These are phyloP conservation scores for Paradoxurus hermaphroditus DNA, from an alignment of 2,113 vertebrate species.

Conservation along the genomic window DNA sequence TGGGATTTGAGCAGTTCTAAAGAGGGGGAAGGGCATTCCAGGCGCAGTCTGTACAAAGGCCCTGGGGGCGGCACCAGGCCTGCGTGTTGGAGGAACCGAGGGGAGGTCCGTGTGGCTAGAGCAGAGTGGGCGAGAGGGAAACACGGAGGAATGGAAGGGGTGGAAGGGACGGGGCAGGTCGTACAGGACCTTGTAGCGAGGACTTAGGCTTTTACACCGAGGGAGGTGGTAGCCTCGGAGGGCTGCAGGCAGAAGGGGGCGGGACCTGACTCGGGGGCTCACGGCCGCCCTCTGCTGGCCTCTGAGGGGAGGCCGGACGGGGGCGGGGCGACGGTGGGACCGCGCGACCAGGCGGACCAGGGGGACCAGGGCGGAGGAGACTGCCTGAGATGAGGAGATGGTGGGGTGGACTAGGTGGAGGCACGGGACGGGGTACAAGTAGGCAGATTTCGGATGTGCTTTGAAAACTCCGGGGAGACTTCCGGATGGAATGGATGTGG, in stretches of 20 bases:
- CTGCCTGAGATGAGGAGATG: not conserved
- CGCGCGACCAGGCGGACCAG: not conserved
- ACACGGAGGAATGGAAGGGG: not conserved
- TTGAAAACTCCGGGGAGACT: not conserved
- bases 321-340: no score
- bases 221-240: not conserved
- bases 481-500: not conserved
- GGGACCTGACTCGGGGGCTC: not conserved
- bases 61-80: not conserved
- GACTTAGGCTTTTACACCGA: not conserved
- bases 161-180: not conserved
- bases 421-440: not conserved
- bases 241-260: not conserved
- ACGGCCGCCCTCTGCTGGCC: not conserved
- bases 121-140: not conserved
- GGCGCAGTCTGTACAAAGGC: not conserved
- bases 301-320: not conserved
- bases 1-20: not conserved
- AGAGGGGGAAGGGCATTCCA: not conserved
- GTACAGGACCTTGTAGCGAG: fast-evolving
- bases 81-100: not conserved
- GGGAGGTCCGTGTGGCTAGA: not conserved
- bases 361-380: fast-evolving
- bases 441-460: not conserved
- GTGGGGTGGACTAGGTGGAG: fast-evolving